Conservation (phyloP, 2,888 invertebrate species). For the Timema podura region DNA sequence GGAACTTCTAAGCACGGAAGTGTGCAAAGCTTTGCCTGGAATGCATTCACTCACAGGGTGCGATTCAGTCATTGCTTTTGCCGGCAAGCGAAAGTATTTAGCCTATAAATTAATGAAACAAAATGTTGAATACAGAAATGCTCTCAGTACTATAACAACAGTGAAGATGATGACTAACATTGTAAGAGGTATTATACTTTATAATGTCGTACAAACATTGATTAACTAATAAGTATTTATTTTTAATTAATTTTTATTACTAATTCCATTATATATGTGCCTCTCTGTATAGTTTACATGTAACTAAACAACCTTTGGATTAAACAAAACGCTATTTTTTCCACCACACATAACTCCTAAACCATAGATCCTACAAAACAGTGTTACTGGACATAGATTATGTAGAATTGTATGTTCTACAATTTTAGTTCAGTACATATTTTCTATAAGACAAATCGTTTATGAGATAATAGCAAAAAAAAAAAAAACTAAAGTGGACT, state of each 20-base stretch:
- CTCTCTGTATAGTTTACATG: too few relatives aligned
- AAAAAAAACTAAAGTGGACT: neutral
- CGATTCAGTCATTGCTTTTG: neutral
- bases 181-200: too few relatives aligned
- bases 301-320: neutral
- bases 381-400: too few relatives aligned
- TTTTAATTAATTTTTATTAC: too few relatives aligned
- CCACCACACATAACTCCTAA: too few relatives aligned
- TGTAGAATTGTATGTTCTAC: neutral
- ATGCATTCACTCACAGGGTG: neutral
- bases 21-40: constrained; percentile 2
- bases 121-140: neutral
- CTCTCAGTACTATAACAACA: neutral
- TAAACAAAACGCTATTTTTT: neutral
- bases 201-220: too few relatives aligned
- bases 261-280: neutral
- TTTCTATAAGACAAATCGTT: neutral
- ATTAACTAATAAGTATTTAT: too few relatives aligned
- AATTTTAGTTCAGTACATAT: neutral
- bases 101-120: neutral
- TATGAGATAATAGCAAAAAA: neutral
- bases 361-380: too few relatives aligned
- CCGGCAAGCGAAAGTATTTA: neutral
- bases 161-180: too few relatives aligned
- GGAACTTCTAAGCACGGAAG: neutral